Evolutionary conservation across 2,113 vertebrate genomes (phyloP), one percentile per base, ranked within the genome.

Genomic region (Turnix velox): DNA sequence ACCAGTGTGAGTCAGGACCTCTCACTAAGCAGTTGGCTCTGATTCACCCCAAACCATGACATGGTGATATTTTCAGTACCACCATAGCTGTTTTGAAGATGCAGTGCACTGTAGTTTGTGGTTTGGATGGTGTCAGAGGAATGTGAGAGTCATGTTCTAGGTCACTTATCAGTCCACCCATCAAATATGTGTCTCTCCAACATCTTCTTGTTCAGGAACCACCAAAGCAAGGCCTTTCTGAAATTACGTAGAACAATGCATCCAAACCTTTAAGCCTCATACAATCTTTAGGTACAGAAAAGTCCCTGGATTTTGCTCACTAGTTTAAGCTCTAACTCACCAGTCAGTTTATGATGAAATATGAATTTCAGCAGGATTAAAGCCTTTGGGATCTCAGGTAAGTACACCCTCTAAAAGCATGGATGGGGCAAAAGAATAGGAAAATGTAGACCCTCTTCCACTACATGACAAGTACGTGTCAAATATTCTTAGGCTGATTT

Each of bases 401-500:
- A 91, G 94, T 13, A 66, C 12, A 27, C 22, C 46, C n/a, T 59
- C 46, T 62, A 37, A 87, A 94, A 85, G 18, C 12, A n/a, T 3
- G 4, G 43, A 18, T 37, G 24, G 3, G 7, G 5, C 23, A 87
- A 89, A 90, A 87, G 77, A 82, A 57, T 33, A 95, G 76, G 61
- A 87, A 95, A 95, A 93, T 33, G 88, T 63, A 94, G 92, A 85
- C 59, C 27, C 30, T 73, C 65, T 86, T 84, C 77, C n/a, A 69
- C 54, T 94, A 75, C 28, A 18, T 90, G 77, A 95, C 89, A 94
- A 95, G 68, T 85, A 92, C 7, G 7, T 71, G 74, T 97, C 96
- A 96, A 93, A 96, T 93, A 94, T 87, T 96, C 92, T 90, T 85
- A 74, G 88, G 93, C 90, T 93, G 94, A 97, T 93, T 97, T 96